A percentile compares a stretch with the other conserved stretches of the same genome.
phyloP scores from a whole-genome alignment of 2,797 vertebrate species.

The Melanotaenia trifasciata region DNA sequence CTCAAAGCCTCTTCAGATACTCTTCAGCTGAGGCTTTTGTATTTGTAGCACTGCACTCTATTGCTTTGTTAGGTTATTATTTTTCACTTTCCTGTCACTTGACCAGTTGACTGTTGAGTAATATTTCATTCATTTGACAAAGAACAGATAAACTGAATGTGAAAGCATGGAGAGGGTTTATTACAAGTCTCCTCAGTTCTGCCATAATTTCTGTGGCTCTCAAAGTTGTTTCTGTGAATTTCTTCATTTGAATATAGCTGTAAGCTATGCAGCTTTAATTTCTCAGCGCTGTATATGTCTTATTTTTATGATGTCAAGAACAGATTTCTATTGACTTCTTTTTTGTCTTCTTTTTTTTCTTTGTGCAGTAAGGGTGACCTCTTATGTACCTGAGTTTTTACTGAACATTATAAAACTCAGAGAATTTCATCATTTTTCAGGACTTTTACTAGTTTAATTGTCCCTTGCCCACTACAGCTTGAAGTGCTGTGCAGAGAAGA shows the following conservation, averaged over 20 bases:
- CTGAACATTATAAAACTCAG: background rate
- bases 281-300: background rate
- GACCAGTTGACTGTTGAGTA: constrained; percentile 30
- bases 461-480: background rate
- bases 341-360: constrained; percentile 3
- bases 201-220: constrained; percentile 22
- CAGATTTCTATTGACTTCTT: background rate
- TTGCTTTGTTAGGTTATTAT: constrained; percentile 58
- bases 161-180: constrained; percentile 2
- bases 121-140: constrained; percentile 33
- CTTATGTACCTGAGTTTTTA: background rate
- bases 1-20: constrained; percentile 68
- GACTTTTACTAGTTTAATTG: background rate
- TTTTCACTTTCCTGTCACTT: constrained; percentile 58
- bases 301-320: constrained; percentile 12
- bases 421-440: background rate
- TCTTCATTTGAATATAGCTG: background rate
- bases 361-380: background rate
- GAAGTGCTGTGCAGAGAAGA: background rate
- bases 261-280: background rate
- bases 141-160: constrained; percentile 24
- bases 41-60: constrained; percentile 19
- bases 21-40: constrained; percentile 55
- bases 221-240: constrained; percentile 10
- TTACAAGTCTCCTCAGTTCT: constrained; percentile 30